These are phyloP conservation scores for Tonatia bakeri DNA, from an alignment of 2,113 vertebrate species.

Conservation along the genomic window DNA sequence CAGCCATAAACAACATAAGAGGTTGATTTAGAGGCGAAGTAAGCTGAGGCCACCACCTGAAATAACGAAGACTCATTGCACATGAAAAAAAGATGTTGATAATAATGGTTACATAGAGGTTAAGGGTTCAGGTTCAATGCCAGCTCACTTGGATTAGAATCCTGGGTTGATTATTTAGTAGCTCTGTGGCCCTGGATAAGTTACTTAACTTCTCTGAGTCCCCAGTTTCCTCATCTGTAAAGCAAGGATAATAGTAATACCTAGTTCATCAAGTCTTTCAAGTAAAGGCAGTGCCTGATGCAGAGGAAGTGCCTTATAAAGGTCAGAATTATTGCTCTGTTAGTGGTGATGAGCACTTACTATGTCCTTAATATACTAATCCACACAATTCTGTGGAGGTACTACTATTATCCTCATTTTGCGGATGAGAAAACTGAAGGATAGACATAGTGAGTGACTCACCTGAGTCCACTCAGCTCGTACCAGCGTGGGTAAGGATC, in stretches of 20 bases:
- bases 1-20: background rate
- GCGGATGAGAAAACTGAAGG: slow-evolving; percentile 19
- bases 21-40: background rate
- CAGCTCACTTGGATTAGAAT: background rate
- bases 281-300: background rate
- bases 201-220: slow-evolving; percentile 6
- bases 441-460: background rate
- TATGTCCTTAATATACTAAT: background rate
- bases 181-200: background rate
- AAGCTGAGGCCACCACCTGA: background rate
- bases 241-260: background rate
- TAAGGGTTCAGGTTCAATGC: background rate
- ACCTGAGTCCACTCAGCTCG: background rate
- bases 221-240: slow-evolving; percentile 11
- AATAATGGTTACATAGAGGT: background rate
- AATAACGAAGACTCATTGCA: background rate
- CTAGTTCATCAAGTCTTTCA: background rate
- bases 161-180: background rate
- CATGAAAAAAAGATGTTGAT: background rate
- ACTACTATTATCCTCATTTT: background rate
- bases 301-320: background rate
- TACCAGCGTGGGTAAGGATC: background rate
- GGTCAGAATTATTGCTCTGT: background rate
- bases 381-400: background rate
- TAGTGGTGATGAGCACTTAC: background rate